Percentiles rank a stretch among this genome's conserved stretches.
These are phyloP conservation scores for Heteractis magnifica DNA, from an alignment of 92 coral and sea anemone genomes.

Conservation along the genomic window DNA sequence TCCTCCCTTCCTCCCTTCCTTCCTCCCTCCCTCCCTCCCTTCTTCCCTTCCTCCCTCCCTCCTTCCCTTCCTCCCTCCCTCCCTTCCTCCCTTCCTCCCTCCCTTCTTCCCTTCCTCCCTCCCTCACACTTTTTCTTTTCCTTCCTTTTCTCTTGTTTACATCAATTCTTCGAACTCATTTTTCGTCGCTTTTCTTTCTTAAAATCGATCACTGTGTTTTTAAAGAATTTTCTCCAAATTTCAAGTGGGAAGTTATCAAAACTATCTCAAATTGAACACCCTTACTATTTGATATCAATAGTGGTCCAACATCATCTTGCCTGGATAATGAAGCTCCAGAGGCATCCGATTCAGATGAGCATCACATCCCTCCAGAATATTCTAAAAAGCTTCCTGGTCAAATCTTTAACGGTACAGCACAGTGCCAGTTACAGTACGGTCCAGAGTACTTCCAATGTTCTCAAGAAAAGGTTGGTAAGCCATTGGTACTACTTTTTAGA, in stretches of 20 bases:
- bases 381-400: constrained; percentile 82
- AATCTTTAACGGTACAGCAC: constrained; percentile 68
- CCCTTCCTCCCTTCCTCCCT: no score
- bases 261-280: neutral
- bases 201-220: no score
- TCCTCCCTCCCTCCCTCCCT: no score
- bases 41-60: no score
- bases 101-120: neutral
- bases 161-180: no score
- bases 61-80: no score
- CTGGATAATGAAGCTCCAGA: constrained; percentile 66
- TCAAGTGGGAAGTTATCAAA: neutral
- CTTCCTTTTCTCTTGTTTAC: no score
- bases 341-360: constrained; percentile 8
- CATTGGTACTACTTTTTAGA: neutral
- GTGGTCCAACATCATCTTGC: constrained; percentile 71
- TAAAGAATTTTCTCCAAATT: neutral
- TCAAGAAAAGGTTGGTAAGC: constrained; percentile 34
- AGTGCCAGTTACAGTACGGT: constrained; percentile 75
- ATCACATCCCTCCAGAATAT: constrained; percentile 56
- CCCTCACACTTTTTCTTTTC: no score
- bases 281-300: neutral
- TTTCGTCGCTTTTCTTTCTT: no score
- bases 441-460: constrained; percentile 53
- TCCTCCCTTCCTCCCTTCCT: no score